Percentiles rank a stretch among this genome's conserved stretches.
These are phyloP conservation scores for Sinocyclocheilus rhinocerous DNA, from an alignment of 2,113 vertebrate genomes.

Conservation along the genomic window DNA sequence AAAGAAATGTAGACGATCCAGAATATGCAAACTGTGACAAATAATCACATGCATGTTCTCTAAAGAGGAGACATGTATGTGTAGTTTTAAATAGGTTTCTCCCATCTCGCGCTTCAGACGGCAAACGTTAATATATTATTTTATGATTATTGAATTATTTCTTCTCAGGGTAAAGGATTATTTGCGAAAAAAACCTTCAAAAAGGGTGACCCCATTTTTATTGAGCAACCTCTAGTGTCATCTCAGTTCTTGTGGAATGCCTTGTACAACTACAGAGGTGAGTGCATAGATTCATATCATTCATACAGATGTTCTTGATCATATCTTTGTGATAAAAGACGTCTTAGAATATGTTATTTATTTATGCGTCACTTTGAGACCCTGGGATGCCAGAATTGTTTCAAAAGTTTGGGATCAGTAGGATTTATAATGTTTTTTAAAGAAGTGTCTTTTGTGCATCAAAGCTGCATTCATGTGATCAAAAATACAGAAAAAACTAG, in stretches of 20 bases:
- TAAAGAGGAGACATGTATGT: background rate
- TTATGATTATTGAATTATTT: background rate
- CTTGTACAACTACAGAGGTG: constrained; percentile 93
- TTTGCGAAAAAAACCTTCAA: constrained; percentile 86
- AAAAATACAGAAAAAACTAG: no score
- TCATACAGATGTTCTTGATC: background rate
- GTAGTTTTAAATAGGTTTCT: background rate
- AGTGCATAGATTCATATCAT: constrained; percentile 47
- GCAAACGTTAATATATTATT: background rate
- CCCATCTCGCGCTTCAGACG: no score
- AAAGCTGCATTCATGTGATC: no score
- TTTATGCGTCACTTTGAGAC: no score
- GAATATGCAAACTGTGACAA: background rate
- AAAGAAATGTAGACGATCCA: background rate
- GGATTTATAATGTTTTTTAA: no score
- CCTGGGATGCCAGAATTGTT: no score
- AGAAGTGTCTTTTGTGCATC: no score
- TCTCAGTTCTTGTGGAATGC: constrained; percentile 97
- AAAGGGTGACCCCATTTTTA: constrained; percentile 89
- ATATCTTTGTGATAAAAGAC: background rate
- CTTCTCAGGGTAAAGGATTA: constrained; percentile 87
- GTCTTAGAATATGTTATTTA: no score
- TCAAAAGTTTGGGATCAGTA: no score
- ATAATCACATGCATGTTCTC: background rate
- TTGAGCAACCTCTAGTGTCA: constrained; percentile 87